A percentile compares a stretch with the other conserved stretches of the same genome.
phyloP scores from a whole-genome alignment of 2,797 vertebrate genomes.

The Cuculus canorus region DNA sequence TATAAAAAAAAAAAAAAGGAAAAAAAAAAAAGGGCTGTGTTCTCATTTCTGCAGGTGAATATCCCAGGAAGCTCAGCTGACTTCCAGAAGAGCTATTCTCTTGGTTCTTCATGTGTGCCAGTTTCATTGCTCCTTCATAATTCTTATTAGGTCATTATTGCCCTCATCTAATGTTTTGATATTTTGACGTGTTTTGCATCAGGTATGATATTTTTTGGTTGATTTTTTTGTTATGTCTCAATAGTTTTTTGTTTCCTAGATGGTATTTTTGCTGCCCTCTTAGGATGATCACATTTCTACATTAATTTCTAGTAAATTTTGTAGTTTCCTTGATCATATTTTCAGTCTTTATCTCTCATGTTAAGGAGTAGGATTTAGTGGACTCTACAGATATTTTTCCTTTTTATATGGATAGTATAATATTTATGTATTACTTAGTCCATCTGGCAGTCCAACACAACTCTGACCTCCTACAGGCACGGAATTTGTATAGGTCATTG shows the following conservation, averaged over 20 bases:
- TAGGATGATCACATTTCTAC: neutral
- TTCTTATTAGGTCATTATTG: neutral
- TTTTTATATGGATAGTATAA: neutral
- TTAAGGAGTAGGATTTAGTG: neutral
- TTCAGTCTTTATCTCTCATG: neutral
- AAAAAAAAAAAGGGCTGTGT: neutral
- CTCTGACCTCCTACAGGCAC: neutral
- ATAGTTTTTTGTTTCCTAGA: neutral
- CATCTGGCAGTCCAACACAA: neutral
- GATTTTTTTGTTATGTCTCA: neutral
- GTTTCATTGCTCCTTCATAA: conserved; percentile 26
- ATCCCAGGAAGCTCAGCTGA: neutral
- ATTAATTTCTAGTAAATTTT: neutral
- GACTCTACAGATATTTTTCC: neutral
- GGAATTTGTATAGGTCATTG: neutral
- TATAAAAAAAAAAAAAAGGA: neutral
- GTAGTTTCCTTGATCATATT: neutral
- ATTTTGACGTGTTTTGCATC: neutral
- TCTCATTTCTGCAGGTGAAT: neutral
- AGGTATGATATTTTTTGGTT: neutral
- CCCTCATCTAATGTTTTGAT: neutral
- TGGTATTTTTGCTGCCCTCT: neutral
- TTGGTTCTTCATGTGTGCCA: neutral
- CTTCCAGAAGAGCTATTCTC: neutral
- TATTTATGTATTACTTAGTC: neutral